Conservation (phyloP, 2,888 invertebrate species). For the Chydorus sphaericus region DNA sequence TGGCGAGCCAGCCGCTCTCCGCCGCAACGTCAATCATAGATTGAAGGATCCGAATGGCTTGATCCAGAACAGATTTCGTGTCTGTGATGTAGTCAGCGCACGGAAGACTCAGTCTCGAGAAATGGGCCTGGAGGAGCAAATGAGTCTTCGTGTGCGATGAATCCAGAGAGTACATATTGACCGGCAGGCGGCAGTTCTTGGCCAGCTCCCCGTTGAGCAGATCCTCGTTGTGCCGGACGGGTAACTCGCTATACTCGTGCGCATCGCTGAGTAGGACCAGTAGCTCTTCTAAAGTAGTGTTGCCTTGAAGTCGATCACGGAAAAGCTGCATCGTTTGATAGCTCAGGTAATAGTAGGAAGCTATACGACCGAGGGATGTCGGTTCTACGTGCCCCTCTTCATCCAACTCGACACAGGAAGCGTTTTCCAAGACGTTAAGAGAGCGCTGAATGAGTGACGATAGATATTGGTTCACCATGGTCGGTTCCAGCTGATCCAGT, state of each 20-base stretch:
- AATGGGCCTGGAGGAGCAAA: constrained; percentile 84
- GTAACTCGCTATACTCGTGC: constrained; percentile 78
- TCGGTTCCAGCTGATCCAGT: constrained; percentile 51
- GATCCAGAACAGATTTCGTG: constrained; percentile 90
- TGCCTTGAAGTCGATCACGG: constrained; percentile 45
- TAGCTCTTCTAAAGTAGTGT: constrained; percentile 52
- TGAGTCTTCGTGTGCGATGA: constrained; percentile 89
- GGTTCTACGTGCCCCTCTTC: constrained; percentile 41
- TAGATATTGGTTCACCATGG: constrained; percentile 55
- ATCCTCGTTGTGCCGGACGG: constrained; percentile 97
- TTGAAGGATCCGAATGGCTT: constrained; percentile 87
- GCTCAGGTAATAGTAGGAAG: constrained; percentile 92
- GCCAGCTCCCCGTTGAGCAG: constrained; percentile 78
- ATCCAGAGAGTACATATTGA: constrained; percentile 59
- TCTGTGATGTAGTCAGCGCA: constrained; percentile 91
- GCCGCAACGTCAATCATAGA: constrained; percentile 92
- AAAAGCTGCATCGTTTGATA: constrained; percentile 83
- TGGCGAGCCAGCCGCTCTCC: constrained; percentile 75
- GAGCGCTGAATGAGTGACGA: constrained; percentile 67
- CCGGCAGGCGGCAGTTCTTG: constrained; percentile 53
- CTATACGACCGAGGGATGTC: constrained; percentile 79
- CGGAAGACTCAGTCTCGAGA: constrained; percentile 65
- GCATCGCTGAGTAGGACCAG: constrained; percentile 65
- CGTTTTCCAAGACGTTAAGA: constrained; percentile 50
- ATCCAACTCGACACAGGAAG: constrained; percentile 59